Evolutionary conservation across 2,797 vertebrate species (phyloP).

Genomic region (Rallus crepitans): DNA sequence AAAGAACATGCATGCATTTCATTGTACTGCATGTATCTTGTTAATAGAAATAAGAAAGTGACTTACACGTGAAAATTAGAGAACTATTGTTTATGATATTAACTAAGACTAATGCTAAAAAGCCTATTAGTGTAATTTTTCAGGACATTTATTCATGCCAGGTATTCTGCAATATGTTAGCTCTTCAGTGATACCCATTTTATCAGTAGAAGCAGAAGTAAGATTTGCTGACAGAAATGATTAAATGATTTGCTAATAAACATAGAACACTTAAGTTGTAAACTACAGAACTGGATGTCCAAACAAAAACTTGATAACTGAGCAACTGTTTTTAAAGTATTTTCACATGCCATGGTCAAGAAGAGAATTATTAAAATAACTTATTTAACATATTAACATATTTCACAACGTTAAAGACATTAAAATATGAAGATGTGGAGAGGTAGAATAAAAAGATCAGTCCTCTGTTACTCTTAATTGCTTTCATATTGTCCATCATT

Average conservation of each 20-base stretch:
- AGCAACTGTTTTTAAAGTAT: neutral
- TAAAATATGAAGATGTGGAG: neutral
- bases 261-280: neutral
- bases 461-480: neutral
- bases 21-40: neutral
- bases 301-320: neutral
- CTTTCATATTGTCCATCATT: neutral
- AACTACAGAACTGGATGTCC: neutral
- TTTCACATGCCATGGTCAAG: neutral
- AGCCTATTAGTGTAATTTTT: neutral
- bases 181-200: neutral
- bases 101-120: neutral
- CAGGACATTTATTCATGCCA: neutral
- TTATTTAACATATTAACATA: neutral
- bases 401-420: neutral
- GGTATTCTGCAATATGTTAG: neutral
- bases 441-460: neutral
- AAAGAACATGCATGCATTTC: accelerated
- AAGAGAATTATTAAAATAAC: neutral
- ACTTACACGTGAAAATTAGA: neutral
- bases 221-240: neutral
- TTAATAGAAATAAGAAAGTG: neutral
- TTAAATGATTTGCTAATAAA: neutral
- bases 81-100: neutral
- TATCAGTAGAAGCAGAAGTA: neutral